Evolutionary conservation across 2,888 invertebrate species (phyloP).

Genomic region (Stenoptilia bipunctidactyla): DNA sequence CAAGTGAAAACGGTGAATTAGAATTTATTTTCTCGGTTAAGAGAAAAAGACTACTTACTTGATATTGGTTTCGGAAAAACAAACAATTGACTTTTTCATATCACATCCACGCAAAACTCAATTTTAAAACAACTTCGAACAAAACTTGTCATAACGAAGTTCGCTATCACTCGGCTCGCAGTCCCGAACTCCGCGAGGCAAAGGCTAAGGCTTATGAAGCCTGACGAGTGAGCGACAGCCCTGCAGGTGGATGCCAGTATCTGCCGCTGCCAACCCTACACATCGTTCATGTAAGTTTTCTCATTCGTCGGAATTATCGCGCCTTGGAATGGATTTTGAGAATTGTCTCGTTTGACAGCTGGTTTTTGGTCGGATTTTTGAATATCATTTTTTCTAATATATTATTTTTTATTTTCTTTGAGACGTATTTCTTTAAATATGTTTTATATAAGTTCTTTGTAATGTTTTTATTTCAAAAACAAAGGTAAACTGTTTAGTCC

Average conservation of each 20-base stretch:
- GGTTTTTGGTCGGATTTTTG: background rate
- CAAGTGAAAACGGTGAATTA: too few relatives aligned
- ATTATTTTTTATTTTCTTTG: too few relatives aligned
- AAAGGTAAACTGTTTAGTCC: too few relatives aligned
- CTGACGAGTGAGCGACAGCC: conserved; percentile 37
- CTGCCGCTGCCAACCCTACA: conserved; percentile 32
- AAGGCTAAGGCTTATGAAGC: conserved; percentile 37
- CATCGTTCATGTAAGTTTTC: conserved; percentile 60
- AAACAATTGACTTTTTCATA: background rate
- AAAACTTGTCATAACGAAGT: conserved; percentile 23
- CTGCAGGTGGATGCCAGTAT: conserved; percentile 28
- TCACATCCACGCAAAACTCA: background rate
- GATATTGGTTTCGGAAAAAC: too few relatives aligned
- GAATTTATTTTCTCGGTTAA: too few relatives aligned
- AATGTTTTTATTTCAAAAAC: too few relatives aligned
- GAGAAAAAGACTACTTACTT: too few relatives aligned
- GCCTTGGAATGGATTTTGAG: conserved; percentile 32
- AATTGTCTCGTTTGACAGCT: conserved; percentile 3
- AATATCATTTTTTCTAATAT: too few relatives aligned
- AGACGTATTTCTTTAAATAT: too few relatives aligned
- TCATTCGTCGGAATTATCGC: conserved; percentile 31
- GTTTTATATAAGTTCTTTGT: too few relatives aligned
- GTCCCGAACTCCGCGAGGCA: conserved; percentile 22
- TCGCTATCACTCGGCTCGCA: conserved; percentile 38
- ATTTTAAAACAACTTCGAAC: background rate